Conservation (phyloP, 2,888 invertebrate genomes). For the Rhagium mordax region DNA sequence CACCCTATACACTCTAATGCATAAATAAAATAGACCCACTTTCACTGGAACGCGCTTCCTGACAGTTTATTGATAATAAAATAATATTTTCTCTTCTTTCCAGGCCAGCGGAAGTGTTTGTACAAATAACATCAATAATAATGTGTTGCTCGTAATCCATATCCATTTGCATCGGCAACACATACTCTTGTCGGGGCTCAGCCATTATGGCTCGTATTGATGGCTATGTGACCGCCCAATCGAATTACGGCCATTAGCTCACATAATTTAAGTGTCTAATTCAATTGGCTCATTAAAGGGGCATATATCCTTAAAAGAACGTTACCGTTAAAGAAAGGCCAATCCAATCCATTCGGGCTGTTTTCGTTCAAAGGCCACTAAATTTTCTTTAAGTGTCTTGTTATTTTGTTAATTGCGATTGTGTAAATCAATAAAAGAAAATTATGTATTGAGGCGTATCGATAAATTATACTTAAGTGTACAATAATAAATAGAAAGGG, state of each 20-base stretch:
- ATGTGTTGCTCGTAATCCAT: constrained; percentile 6
- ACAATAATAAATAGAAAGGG: background rate
- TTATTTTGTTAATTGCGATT: constrained; percentile 13
- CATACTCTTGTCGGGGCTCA: background rate
- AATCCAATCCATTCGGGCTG: constrained; percentile 7
- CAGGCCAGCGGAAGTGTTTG: background rate
- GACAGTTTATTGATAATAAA: too few species aligned
- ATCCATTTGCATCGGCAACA: constrained; percentile 19
- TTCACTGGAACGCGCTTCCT: background rate
- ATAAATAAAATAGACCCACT: background rate
- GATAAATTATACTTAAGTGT: background rate
- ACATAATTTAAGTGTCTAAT: constrained; percentile 67
- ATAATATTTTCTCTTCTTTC: background rate
- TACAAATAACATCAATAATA: constrained; percentile 16
- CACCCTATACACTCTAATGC: too few species aligned
- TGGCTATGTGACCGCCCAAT: constrained; percentile 59
- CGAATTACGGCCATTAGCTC: constrained; percentile 65
- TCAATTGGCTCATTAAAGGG: constrained; percentile 66
- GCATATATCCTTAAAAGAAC: constrained; percentile 64
- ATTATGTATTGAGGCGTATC: background rate
- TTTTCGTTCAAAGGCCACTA: constrained; percentile 23
- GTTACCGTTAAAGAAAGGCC: constrained; percentile 51
- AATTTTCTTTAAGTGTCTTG: constrained; percentile 9
- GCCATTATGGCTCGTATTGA: constrained; percentile 22
- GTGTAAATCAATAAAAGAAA: background rate